Conservation (phyloP, 2,797 vertebrate genomes). For the Mormyrops attenuatus region DNA sequence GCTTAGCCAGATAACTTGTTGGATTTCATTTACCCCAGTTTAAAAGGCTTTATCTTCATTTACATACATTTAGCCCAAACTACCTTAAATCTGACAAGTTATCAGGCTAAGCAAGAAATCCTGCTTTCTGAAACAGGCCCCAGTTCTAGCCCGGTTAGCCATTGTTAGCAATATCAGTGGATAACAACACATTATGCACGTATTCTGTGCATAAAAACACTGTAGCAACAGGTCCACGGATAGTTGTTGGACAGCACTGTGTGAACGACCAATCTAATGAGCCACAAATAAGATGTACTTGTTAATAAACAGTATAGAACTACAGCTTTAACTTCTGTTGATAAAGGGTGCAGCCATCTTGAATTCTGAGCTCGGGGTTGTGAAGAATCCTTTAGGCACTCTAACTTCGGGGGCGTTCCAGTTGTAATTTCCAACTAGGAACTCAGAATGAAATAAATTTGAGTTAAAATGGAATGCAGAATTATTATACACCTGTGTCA, state of each 20-base stretch:
- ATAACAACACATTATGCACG: not conserved
- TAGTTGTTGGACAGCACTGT: not conserved
- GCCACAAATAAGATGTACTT: not conserved
- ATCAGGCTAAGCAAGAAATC: not conserved
- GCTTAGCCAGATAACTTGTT: not conserved
- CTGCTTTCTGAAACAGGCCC: not conserved
- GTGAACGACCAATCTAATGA: not conserved
- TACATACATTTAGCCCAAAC: not conserved
- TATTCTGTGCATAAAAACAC: not conserved
- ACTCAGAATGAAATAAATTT: not conserved
- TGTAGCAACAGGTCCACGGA: not conserved
- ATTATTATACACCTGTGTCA: not conserved
- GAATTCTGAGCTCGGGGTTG: not conserved
- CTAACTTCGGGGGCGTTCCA: not conserved
- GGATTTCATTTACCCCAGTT: not conserved
- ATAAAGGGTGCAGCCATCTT: not conserved
- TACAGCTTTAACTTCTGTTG: not conserved
- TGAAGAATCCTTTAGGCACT: not conserved
- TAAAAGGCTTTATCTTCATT: not conserved
- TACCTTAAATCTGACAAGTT: not conserved
- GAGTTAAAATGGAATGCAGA: not conserved
- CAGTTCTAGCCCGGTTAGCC: not conserved
- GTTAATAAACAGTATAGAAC: not conserved
- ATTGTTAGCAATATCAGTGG: not conserved
- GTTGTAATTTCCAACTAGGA: not conserved